Conservation (phyloP, 2,113 vertebrate species). For the Alaudala cheleensis region DNA sequence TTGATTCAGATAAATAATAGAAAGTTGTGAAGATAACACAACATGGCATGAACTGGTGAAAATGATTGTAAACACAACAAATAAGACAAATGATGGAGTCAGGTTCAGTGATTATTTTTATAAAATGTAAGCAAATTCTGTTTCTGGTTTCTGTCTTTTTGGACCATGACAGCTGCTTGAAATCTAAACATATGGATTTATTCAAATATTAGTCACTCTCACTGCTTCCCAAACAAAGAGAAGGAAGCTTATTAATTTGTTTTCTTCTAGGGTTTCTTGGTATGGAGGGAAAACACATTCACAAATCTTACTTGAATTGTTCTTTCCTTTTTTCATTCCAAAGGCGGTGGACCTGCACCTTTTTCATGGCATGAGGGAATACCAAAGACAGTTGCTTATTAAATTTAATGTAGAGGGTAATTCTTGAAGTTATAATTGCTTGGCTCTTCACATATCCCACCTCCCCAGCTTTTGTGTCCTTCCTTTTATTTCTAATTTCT, state of each 20-base stretch:
- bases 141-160: constrained; percentile 1
- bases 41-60: neutral
- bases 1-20: constrained; percentile 13
- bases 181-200: constrained; percentile 22
- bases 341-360: neutral
- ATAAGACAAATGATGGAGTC: neutral
- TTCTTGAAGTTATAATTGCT: neutral
- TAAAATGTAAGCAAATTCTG: constrained; percentile 4
- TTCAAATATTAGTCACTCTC: constrained; percentile 31
- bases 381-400: neutral
- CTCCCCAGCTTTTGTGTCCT: neutral
- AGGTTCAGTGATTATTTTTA: constrained; percentile 14
- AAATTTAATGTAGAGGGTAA: neutral
- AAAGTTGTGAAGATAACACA: constrained; percentile 11
- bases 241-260: neutral
- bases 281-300: neutral
- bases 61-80: neutral
- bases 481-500: neutral
- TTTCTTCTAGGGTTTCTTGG: neutral
- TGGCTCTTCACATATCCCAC: neutral
- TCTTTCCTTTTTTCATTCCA: neutral
- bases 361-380: neutral
- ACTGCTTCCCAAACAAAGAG: neutral
- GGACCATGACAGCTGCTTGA: neutral
- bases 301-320: neutral